phyloP scores from a whole-genome alignment of 2,888 invertebrate species.

The Labia minor region DNA sequence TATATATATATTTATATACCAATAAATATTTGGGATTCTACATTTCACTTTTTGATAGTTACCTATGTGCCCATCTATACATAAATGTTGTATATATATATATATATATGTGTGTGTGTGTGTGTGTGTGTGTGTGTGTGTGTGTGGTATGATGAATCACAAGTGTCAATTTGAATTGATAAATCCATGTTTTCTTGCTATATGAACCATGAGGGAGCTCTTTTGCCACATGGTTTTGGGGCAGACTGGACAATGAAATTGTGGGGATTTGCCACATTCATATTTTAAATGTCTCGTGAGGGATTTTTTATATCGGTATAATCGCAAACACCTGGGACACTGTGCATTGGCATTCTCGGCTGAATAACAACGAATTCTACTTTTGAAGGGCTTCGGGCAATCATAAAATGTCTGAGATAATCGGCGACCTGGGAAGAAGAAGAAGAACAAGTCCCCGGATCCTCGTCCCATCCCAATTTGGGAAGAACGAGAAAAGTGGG shows the following conservation, averaged over 20 bases:
- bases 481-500: neutral
- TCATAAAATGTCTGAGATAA: neutral
- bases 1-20: too few species aligned
- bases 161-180: too few species aligned
- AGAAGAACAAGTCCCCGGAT: neutral
- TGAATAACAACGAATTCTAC: neutral
- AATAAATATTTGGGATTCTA: too few species aligned
- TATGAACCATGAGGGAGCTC: neutral
- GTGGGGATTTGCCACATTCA: slow-evolving; percentile 31
- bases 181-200: neutral
- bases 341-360: neutral
- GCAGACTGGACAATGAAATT: slow-evolving; percentile 26
- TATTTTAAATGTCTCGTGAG: slow-evolving; percentile 33
- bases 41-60: too few species aligned
- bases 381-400: neutral
- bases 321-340: slow-evolving; percentile 21
- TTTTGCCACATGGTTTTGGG: slow-evolving; percentile 15
- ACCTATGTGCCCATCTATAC: too few species aligned
- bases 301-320: slow-evolving; percentile 24
- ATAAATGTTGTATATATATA: too few species aligned
- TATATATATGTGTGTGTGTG: too few species aligned
- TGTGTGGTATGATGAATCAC: too few species aligned
- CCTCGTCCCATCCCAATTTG: neutral
- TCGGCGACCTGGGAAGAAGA: neutral
- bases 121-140: too few species aligned